Evolutionary conservation across 2,888 invertebrate genomes (phyloP).

Genomic region (Andrena bicolor): DNA sequence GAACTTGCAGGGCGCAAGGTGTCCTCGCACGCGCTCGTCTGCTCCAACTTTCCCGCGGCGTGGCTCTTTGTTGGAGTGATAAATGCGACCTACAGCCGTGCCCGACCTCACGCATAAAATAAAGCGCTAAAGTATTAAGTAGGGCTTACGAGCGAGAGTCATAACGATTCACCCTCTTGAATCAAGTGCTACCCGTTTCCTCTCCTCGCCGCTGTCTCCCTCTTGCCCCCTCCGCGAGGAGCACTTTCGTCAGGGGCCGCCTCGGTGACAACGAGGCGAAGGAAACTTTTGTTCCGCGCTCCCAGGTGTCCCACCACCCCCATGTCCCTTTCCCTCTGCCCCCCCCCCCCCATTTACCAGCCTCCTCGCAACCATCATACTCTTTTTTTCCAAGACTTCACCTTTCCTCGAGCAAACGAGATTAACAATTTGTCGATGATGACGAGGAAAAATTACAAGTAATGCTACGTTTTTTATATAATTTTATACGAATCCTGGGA

Average conservation of each 20-base stretch:
- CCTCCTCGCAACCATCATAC: not conserved
- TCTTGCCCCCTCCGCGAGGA: constrained; percentile 20
- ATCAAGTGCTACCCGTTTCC: constrained; percentile 73
- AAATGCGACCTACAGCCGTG: constrained; percentile 70
- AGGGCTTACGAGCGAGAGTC: constrained; percentile 76
- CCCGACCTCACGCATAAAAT: constrained; percentile 74
- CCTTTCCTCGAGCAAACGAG: not conserved
- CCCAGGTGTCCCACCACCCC: constrained; percentile 67
- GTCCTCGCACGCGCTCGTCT: not conserved
- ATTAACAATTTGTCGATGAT: constrained; percentile 15
- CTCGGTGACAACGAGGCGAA: constrained; percentile 64
- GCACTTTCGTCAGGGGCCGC: constrained; percentile 51
- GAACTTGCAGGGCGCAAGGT: constrained; percentile 49
- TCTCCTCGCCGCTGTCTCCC: constrained; percentile 35
- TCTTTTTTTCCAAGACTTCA: not conserved
- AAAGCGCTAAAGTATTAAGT: constrained; percentile 79
- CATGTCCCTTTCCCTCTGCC: constrained; percentile 28
- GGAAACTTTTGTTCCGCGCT: constrained; percentile 73
- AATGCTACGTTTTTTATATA: not conserved
- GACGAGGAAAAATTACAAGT: constrained; percentile 11
- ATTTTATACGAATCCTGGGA: not conserved
- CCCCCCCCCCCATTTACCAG: constrained; percentile 18
- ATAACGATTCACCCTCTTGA: constrained; percentile 80
- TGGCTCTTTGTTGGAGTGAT: constrained; percentile 74
- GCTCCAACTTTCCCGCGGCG: constrained; percentile 47